Evolutionary conservation across 2,797 vertebrate species (phyloP), one percentile per base, ranked within the genome.

Genomic region (Erethizon dorsatum): DNA sequence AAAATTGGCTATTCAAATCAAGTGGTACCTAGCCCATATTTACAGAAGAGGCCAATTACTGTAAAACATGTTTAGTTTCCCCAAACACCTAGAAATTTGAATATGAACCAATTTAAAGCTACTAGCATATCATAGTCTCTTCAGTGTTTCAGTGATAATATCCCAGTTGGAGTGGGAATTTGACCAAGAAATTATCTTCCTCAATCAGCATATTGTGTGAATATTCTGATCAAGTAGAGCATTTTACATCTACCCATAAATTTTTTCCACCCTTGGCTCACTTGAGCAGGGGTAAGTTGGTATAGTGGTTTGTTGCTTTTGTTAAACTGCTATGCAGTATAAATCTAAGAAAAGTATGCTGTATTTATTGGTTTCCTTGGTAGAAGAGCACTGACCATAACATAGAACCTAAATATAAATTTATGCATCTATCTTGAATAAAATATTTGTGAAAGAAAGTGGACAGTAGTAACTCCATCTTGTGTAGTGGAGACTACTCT

Each of bases 11-110:
- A 54, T 91, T 96, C 95, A 93, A 86, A 77, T 65, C 77, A 73
- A 97, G 91, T 97, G 91, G 94, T 95, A 97, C 97, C 96, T 96
- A 78, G 95, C 95, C 94, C 93, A 85, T 95, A 96, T 94, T 97
- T 97, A 87, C 85, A 95, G 91, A 98, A 97, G 75, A 97, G 94
- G 80, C 83, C 97, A 95, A 97, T 97, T 97, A 97, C 86, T 63
- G 24, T 91, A 96, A 97, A 96, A 84, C 85, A 75, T 96, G 69
- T 84, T 95, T 96, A 96, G 86, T 84, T 97, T 97, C 86, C 95
- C 97, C 47, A 97, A 97, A 97, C 95, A 97, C 91, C 96, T 97
- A 97, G 94, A 97, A 93, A 98, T 97, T 47, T 95, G 94, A 97
- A 96, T 95, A 84, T 83, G 93, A 97, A 95, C 86, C 92, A 95